phyloP scores from a whole-genome alignment of 2,797 vertebrate genomes.

The Gastrophryne carolinensis region DNA sequence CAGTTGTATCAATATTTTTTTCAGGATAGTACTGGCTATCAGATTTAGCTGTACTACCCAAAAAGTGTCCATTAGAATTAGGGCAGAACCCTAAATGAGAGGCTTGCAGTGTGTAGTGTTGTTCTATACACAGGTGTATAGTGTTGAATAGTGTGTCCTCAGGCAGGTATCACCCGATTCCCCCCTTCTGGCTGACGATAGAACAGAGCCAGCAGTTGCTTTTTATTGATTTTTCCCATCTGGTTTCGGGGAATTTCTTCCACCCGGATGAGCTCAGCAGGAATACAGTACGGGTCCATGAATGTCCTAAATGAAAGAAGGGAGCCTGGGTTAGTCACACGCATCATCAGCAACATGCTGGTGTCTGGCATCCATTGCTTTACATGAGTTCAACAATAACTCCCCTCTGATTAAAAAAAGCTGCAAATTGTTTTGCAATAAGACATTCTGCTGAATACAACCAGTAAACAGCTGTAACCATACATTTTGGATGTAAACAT shows the following conservation, averaged over 20 bases:
- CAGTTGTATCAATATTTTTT: too few relatives aligned
- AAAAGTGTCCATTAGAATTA: too few relatives aligned
- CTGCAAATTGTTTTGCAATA: too few relatives aligned
- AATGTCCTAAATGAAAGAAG: slow-evolving; percentile 69
- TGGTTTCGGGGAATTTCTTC: slow-evolving; percentile 90
- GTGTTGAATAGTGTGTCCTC: neutral
- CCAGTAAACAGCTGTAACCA: too few relatives aligned
- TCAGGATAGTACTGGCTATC: too few relatives aligned
- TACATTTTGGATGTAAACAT: too few relatives aligned
- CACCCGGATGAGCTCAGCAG: slow-evolving; percentile 83
- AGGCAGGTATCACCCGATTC: neutral
- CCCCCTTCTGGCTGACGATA: slow-evolving; percentile 58
- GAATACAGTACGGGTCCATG: slow-evolving; percentile 82
- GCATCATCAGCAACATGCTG: slow-evolving; percentile 2
- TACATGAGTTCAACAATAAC: too few relatives aligned
- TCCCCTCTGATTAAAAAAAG: too few relatives aligned
- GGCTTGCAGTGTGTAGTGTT: neutral
- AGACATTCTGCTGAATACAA: too few relatives aligned
- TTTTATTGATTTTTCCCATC: slow-evolving; percentile 97
- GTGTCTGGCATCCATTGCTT: neutral
- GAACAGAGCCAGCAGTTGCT: slow-evolving; percentile 80
- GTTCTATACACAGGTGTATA: neutral
- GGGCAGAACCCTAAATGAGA: neutral
- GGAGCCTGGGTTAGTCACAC: slow-evolving; percentile 11
- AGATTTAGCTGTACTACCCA: too few relatives aligned